Percentiles rank a stretch among this genome's conserved stretches.
phyloP scores from a whole-genome alignment of 1,140 invertebrate species.

The Drosophila repletoides region DNA sequence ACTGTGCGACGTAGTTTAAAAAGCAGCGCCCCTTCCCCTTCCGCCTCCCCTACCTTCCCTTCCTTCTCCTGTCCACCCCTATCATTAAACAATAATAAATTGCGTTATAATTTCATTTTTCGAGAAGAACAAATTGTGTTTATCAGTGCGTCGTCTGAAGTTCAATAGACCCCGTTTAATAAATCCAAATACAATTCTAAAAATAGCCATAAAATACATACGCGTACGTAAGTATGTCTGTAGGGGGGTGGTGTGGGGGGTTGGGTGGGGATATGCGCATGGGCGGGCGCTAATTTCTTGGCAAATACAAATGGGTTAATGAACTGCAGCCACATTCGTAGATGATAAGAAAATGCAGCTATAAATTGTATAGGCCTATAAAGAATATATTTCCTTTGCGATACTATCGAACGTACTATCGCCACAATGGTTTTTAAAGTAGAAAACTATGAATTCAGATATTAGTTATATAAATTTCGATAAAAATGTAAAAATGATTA shows the following conservation, averaged over 20 bases:
- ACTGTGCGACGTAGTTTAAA: conserved; percentile 59
- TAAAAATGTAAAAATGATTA: no score
- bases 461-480: no score
- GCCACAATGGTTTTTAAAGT: no score
- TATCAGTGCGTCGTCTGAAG: conserved; percentile 51
- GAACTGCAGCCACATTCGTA: conserved; percentile 34
- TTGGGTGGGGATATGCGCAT: conserved; percentile 29
- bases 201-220: conserved; percentile 17
- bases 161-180: conserved; percentile 54
- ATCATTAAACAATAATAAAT: conserved; percentile 57
- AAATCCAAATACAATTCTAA: conserved; percentile 28
- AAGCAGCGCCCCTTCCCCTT: conserved; percentile 17
- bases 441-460: no score
- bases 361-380: no score
- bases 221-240: conserved; percentile 21
- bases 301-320: conserved; percentile 55
- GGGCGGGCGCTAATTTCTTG: conserved; percentile 44
- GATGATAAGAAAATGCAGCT: conserved; percentile 18
- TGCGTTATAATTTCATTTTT: conserved; percentile 59
- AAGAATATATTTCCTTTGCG: no score
- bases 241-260: no score
- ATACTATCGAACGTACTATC: no score
- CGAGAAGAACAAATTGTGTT: conserved; percentile 41
- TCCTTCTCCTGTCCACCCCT: background rate
- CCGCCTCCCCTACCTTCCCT: background rate